Base-by-base conservation (phyloP, 2,113 vertebrate genomes). In the Aspidoscelis tigris region DNA sequence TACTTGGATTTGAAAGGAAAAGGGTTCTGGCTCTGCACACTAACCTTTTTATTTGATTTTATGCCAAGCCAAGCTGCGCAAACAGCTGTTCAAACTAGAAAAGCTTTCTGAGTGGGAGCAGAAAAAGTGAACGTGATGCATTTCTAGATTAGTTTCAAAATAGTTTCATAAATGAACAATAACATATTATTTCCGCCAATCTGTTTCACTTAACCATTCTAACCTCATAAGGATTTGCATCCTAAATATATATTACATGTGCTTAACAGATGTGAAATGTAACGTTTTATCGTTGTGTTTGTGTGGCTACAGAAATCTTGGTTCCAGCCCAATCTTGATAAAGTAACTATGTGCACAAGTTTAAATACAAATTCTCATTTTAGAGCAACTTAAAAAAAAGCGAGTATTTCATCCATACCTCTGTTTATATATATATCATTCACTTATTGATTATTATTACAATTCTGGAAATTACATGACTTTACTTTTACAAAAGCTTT, bases 261-360 rank as follows among this genome's bases (percentile, higher is more conserved):
- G 71, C 82, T 14, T 83, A 61, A 61, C 58, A 61, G 58, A 61
- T 61, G 58, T 61, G 58, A 75, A 85, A 90, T 68, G 21, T 87
- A 78, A 47, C 87, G 79, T 85, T 33, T 69, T 69, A 87, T 89
- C 87, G 83, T 88, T 87, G 20, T 24, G n/a, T 82, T 74, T 91
- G 10, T 88, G 69, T 87, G 75, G 84, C 68, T 90, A 81, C 1
- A 89, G 44, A 89, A 7, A 86, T 84, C 20, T 58, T 84, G 65
- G 16, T 10, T 61, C 22, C 69, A 81, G 3, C 3, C n/a, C 24
- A 33, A 73, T 26, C 39, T 71, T 53, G n/a, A 41, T 71, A 73
- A 58, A 41, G 39, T 39, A 61, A 3, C 41, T 43, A 58, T 72
- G 18, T 64, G 39, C 41, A 43, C 43, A 64, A 21, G 3, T n/a